Conservation (phyloP, 2,113 vertebrate genomes). For the Brachypodius melanocephalos region DNA sequence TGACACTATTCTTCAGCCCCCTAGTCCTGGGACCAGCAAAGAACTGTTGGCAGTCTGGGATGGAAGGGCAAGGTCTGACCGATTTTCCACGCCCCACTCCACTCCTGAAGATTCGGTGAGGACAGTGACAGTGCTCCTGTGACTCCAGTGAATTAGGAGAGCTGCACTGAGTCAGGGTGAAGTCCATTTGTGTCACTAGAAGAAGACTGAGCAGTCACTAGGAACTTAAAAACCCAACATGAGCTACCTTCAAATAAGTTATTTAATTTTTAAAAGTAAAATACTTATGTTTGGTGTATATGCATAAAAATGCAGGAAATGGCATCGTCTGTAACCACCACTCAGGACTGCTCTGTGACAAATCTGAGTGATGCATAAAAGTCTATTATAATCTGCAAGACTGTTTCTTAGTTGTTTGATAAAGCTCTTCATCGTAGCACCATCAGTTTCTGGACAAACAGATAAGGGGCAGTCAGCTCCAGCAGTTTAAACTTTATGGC, state of each 20-base stretch:
- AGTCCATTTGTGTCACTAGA: not conserved
- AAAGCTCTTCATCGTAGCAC: not conserved
- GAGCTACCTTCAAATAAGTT: not conserved
- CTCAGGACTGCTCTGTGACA: not conserved
- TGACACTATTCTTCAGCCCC: not conserved
- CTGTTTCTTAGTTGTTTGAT: not conserved
- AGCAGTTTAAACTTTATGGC: not conserved
- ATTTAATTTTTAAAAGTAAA: not conserved
- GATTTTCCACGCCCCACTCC: not conserved
- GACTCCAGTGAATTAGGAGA: not conserved
- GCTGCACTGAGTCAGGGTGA: not conserved
- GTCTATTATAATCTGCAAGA: not conserved
- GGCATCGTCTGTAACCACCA: not conserved
- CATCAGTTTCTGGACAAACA: not conserved
- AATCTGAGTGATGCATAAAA: not conserved
- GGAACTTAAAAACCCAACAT: not conserved
- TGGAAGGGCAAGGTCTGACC: not conserved
- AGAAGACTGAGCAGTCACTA: not conserved
- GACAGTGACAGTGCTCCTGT: not conserved
- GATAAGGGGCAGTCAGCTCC: not conserved
- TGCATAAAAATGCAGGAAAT: not conserved
- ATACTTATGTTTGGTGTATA: not conserved
- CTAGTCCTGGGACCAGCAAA: not conserved
- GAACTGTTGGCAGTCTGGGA: not conserved
- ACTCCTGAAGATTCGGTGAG: rapidly evolving